Evolutionary conservation across 2,113 vertebrate genomes (phyloP).

Genomic region (Peucedramus taeniatus): DNA sequence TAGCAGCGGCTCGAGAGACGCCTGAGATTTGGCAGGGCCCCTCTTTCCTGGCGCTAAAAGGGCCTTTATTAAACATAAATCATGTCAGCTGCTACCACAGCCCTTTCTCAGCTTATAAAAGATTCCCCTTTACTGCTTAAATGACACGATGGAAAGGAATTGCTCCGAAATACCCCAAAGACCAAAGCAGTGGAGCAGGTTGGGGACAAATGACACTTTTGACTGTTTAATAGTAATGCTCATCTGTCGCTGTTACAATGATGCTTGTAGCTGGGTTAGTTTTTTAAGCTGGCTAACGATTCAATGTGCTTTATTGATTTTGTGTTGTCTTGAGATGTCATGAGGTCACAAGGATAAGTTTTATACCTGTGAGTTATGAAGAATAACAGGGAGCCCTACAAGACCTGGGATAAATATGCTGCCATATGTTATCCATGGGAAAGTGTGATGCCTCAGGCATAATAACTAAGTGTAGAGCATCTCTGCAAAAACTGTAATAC

Average conservation of each 20-base stretch:
- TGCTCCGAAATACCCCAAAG: not conserved
- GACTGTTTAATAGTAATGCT: not conserved
- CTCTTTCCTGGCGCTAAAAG: conserved; percentile 38
- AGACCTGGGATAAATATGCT: not conserved
- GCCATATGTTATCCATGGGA: not conserved
- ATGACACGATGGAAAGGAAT: conserved; percentile 27
- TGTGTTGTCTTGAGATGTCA: not conserved
- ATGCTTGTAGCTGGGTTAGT: not conserved
- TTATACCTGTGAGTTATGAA: conserved; percentile 2
- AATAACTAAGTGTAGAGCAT: not conserved
- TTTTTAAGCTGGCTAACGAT: not conserved
- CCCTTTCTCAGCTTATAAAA: conserved; percentile 55
- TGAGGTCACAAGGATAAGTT: not conserved
- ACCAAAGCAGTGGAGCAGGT: not conserved
- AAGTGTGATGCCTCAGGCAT: not conserved
- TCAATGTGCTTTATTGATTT: not conserved
- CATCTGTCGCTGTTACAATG: not conserved
- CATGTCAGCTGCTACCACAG: conserved; percentile 13
- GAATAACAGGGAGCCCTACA: not conserved
- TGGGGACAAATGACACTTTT: conserved; percentile 3
- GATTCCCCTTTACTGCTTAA: conserved; percentile 18
- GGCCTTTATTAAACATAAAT: conserved; percentile 62
- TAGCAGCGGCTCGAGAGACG: not conserved
- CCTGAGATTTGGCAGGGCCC: conserved; percentile 59
- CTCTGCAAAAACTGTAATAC: not conserved